phyloP scores from a whole-genome alignment of 2,797 vertebrate species.

The Pseudochaenichthys georgianus region DNA sequence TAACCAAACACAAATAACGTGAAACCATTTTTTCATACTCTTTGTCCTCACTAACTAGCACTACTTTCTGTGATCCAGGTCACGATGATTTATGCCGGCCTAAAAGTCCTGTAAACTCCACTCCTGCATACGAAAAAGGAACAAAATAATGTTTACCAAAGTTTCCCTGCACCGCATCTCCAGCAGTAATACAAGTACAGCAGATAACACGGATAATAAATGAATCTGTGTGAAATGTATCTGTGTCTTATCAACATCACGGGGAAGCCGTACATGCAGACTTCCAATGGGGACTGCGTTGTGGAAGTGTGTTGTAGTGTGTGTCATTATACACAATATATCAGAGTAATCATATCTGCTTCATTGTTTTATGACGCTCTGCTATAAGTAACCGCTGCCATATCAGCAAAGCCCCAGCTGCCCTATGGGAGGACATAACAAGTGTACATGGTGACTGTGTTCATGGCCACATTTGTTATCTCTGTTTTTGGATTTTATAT shows the following conservation, averaged over 20 bases:
- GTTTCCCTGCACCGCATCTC: constrained; percentile 41
- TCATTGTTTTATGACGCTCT: constrained; percentile 58
- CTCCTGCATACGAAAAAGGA: constrained; percentile 33
- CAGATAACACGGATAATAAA: constrained; percentile 61
- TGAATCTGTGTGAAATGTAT: constrained; percentile 59
- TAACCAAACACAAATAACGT: too few relatives aligned
- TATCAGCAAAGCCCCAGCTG: constrained; percentile 61
- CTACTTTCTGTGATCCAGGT: constrained; percentile 58
- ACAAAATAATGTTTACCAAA: constrained; percentile 38
- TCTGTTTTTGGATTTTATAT: constrained; percentile 51
- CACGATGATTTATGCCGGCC: constrained; percentile 67
- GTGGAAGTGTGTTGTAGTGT: constrained; percentile 24
- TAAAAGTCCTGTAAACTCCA: constrained; percentile 48
- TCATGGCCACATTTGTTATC: constrained; percentile 69
- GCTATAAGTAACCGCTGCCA: constrained; percentile 49
- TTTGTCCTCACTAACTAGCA: constrained; percentile 6
- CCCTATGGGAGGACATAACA: constrained; percentile 59
- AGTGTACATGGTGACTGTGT: constrained; percentile 54
- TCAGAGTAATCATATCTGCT: constrained; percentile 62
- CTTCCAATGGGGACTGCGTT: constrained; percentile 25
- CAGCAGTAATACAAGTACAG: constrained; percentile 52
- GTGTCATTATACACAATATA: constrained; percentile 40
- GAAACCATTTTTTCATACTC: neutral
- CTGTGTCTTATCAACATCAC: constrained; percentile 57
- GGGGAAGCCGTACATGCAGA: constrained; percentile 30